Evolutionary conservation across 2,888 invertebrate genomes (phyloP).

Genomic region (Watsonalla binaria): DNA sequence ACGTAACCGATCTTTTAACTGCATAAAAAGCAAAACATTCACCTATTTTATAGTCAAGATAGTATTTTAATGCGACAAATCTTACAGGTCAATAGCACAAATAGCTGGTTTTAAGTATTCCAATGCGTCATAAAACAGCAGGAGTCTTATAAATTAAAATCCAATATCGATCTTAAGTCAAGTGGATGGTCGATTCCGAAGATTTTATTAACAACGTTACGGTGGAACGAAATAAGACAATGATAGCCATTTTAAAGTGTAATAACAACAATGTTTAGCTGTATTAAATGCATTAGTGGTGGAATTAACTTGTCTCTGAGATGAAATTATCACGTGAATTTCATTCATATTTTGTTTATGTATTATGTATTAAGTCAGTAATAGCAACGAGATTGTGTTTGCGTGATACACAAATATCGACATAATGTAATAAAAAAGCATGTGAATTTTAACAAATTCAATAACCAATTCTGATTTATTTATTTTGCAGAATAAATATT

Average conservation of each 20-base stretch:
- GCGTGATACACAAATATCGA: too few species aligned
- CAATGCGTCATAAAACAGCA: conserved; percentile 49
- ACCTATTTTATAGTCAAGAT: conserved; percentile 30
- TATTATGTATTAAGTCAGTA: too few species aligned
- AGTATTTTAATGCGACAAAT: conserved; percentile 54
- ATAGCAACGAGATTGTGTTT: too few species aligned
- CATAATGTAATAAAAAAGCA: too few species aligned
- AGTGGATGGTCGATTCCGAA: conserved; percentile 47
- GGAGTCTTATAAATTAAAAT: conserved; percentile 43
- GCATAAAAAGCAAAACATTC: conserved; percentile 34
- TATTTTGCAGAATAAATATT: too few species aligned
- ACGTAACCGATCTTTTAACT: conserved; percentile 37
- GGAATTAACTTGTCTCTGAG: background rate
- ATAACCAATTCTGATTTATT: too few species aligned
- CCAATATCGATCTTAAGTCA: conserved; percentile 43
- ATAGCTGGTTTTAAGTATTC: conserved; percentile 32
- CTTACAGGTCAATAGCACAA: conserved; percentile 39
- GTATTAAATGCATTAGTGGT: background rate
- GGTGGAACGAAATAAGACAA: conserved; percentile 33
- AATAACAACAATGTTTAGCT: conserved; percentile 21
- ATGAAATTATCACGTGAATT: too few species aligned
- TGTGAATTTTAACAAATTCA: too few species aligned
- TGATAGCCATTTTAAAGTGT: conserved; percentile 30
- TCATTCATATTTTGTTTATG: too few species aligned
- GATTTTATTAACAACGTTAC: conserved; percentile 35